A percentile compares a stretch with the other conserved stretches of the same genome.
phyloP scores from a whole-genome alignment of 1,140 invertebrate species.

The Trachymyrmex cornetzi region DNA sequence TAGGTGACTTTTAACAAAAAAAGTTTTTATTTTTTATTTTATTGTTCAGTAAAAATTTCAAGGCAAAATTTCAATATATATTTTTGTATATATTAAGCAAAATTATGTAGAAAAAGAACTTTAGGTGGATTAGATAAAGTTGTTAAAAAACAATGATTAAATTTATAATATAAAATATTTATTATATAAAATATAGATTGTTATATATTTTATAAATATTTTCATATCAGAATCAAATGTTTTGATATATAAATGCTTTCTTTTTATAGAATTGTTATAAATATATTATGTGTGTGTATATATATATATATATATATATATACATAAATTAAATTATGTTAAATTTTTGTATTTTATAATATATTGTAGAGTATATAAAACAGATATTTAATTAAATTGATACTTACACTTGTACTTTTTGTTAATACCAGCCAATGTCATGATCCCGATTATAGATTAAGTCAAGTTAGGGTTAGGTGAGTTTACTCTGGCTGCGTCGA shows the following conservation, averaged over 20 bases:
- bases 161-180: not conserved
- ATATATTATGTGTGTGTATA: not conserved
- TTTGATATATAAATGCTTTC: not conserved
- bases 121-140: no score
- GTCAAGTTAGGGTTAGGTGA: no score
- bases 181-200: no score
- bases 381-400: constrained; percentile 39
- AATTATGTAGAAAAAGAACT: no score
- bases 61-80: no score
- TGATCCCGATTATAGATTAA: no score
- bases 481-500: not conserved
- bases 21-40: constrained; percentile 35
- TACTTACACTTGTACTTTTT: constrained; percentile 23
- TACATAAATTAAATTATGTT: no score
- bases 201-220: not conserved
- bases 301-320: not conserved
- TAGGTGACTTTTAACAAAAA: constrained; percentile 91
- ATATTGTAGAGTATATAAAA: constrained; percentile 1
- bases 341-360: constrained; percentile 15
- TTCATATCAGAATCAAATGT: not conserved
- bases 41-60: constrained; percentile 32
- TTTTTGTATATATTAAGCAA: no score
- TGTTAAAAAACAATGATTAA: no score
- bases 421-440: not conserved
- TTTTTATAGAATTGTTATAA: not conserved